These are phyloP conservation scores for Lordiphosa collinella DNA, from an alignment of 1,140 invertebrate species.

Conservation along the genomic window DNA sequence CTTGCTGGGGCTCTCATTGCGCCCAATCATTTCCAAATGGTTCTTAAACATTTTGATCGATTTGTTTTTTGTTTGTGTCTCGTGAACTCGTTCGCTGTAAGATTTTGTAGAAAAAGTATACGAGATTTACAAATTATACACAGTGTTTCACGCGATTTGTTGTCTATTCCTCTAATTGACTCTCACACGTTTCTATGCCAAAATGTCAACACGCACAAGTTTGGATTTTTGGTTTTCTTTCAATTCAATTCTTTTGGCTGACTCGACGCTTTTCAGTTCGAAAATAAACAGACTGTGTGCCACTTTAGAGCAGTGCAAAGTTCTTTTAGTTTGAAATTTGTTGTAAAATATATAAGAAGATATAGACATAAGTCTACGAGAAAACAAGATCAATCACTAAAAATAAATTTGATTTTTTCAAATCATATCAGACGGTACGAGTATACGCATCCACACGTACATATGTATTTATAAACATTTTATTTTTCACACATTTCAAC, in stretches of 20 bases:
- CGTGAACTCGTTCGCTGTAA: conserved; percentile 85
- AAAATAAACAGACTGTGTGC: conserved; percentile 76
- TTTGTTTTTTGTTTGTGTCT: conserved; percentile 81
- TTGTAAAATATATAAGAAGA: conserved; percentile 16
- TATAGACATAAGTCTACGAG: conserved; percentile 29
- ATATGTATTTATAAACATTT: conserved; percentile 42
- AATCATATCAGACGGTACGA: conserved; percentile 5
- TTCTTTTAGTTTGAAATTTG: conserved; percentile 51
- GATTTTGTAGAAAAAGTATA: conserved; percentile 21
- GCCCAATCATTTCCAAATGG: conserved; percentile 94
- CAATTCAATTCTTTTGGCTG: conserved; percentile 47
- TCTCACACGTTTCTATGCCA: background rate
- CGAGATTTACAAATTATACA: conserved; percentile 22
- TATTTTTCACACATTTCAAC: conserved; percentile 38
- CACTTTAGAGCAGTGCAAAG: conserved; percentile 66
- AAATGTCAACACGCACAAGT: background rate
- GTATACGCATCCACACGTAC: conserved; percentile 5
- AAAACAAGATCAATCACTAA: conserved; percentile 75
- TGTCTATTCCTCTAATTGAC: background rate
- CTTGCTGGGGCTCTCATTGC: conserved; percentile 93
- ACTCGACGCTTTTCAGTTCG: conserved; percentile 63
- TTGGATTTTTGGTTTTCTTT: conserved; percentile 20
- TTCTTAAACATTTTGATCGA: conserved; percentile 91
- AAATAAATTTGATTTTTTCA: conserved; percentile 57
- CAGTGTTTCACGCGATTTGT: background rate